Percentiles rank a stretch among this genome's conserved stretches.
Evolutionary conservation across 1,140 invertebrate species (phyloP).

Genomic region (Macrobrachium rosenbergii): DNA sequence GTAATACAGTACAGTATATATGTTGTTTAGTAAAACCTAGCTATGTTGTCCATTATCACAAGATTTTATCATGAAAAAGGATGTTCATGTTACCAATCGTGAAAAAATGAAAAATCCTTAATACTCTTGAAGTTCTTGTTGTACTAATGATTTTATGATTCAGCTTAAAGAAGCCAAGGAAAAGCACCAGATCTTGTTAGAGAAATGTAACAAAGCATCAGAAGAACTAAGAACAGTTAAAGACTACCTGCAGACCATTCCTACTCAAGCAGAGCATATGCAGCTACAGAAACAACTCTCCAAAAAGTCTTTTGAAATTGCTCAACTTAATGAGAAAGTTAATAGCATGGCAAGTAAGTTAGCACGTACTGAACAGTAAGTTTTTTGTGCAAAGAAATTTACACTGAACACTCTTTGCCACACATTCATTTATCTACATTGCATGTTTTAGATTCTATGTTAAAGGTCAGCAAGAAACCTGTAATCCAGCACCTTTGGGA

Average conservation of each 20-base stretch:
- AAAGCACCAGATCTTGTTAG: neutral
- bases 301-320: neutral
- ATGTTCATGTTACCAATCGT: too few species aligned
- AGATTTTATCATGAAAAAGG: too few species aligned
- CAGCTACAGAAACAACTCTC: slow-evolving; percentile 2
- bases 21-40: too few species aligned
- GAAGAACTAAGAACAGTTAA: slow-evolving; percentile 6
- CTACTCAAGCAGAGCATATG: neutral
- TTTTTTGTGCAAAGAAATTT: too few species aligned
- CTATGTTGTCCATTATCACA: too few species aligned
- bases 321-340: neutral
- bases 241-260: slow-evolving; percentile 3
- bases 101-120: neutral
- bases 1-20: too few species aligned
- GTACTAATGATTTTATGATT: neutral
- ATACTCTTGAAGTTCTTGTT: neutral
- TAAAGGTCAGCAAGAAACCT: too few species aligned
- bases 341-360: neutral
- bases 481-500: too few species aligned
- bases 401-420: too few species aligned
- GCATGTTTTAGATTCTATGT: too few species aligned
- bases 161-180: slow-evolving; percentile 2
- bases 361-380: too few species aligned
- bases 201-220: neutral
- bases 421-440: too few species aligned